A percentile compares a stretch with the other conserved stretches of the same genome.
Evolutionary conservation across 2,113 vertebrate genomes (phyloP).

Genomic region (Oncorhynchus kisutch): DNA sequence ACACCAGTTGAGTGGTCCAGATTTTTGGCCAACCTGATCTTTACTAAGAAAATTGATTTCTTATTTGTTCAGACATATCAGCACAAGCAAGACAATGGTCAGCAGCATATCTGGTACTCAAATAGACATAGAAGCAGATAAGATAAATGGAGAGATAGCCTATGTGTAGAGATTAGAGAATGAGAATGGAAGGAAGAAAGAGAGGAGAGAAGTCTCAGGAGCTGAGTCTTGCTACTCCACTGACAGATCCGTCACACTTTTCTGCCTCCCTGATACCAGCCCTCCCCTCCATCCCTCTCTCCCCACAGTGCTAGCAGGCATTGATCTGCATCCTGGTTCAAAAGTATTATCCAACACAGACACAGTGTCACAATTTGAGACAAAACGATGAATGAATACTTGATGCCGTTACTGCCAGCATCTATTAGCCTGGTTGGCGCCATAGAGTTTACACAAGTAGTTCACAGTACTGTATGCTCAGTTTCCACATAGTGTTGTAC

Average conservation of each 20-base stretch:
- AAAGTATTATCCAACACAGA: constrained; percentile 12
- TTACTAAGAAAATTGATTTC: background rate
- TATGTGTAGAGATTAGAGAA: background rate
- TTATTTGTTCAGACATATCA: too few relatives aligned
- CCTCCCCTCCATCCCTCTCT: background rate
- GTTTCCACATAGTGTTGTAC: too few relatives aligned
- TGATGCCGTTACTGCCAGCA: background rate
- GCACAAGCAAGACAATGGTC: background rate
- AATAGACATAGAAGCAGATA: background rate
- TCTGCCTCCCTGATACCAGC: constrained; percentile 29
- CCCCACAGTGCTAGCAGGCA: constrained; percentile 3
- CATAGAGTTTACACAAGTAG: too few relatives aligned
- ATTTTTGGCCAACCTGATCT: background rate
- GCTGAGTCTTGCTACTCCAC: constrained; percentile 1
- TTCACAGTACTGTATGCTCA: too few relatives aligned
- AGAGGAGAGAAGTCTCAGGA: background rate
- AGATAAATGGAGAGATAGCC: background rate
- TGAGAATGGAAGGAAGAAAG: background rate
- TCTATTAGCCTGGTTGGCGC: too few relatives aligned
- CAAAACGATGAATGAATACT: background rate
- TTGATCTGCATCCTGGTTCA: constrained; percentile 7
- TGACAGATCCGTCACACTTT: constrained; percentile 43
- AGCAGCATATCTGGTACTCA: background rate
- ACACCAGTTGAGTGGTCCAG: background rate
- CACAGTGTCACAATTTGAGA: background rate